Conservation (phyloP, 2,888 invertebrate species). For the Netelia melanura region DNA sequence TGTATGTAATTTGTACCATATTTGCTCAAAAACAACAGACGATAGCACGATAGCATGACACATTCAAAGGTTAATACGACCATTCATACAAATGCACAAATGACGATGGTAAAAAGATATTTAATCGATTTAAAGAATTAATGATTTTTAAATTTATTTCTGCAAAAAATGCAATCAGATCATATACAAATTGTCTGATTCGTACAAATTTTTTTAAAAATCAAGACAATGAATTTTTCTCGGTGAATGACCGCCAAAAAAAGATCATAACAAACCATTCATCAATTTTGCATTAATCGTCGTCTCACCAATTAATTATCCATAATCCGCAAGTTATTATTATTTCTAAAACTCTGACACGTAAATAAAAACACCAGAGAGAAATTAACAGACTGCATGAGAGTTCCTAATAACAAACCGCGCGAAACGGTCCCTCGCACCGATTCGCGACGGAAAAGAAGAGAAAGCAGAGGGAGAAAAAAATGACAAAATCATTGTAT, state of each 20-base stretch:
- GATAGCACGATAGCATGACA: not conserved
- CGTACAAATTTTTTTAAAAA: not conserved
- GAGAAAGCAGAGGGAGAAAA: slow-evolving; percentile 26
- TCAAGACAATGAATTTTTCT: not conserved
- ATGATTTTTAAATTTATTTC: not conserved
- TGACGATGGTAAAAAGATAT: slow-evolving; percentile 14
- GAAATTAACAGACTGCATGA: slow-evolving; percentile 84
- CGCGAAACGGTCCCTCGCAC: slow-evolving; percentile 62
- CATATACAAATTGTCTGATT: too few relatives aligned
- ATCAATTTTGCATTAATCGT: not conserved
- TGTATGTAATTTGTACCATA: slow-evolving; percentile 71
- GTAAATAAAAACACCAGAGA: slow-evolving; percentile 58
- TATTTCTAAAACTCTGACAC: slow-evolving; percentile 39
- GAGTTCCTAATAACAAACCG: slow-evolving; percentile 81
- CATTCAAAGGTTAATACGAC: not conserved
- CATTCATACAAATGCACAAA: slow-evolving; percentile 2
- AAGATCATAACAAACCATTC: not conserved
- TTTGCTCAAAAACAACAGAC: slow-evolving; percentile 77
- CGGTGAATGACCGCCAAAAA: not conserved
- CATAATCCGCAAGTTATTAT: slow-evolving; percentile 32
- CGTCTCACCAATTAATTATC: not conserved
- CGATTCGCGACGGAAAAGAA: slow-evolving; percentile 66
- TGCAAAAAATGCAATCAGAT: not conserved
- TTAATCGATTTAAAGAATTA: not conserved
- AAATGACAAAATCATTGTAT: slow-evolving; percentile 77